Evolutionary conservation across 2,113 vertebrate genomes (phyloP).

Genomic region (Syngnathus typhle): DNA sequence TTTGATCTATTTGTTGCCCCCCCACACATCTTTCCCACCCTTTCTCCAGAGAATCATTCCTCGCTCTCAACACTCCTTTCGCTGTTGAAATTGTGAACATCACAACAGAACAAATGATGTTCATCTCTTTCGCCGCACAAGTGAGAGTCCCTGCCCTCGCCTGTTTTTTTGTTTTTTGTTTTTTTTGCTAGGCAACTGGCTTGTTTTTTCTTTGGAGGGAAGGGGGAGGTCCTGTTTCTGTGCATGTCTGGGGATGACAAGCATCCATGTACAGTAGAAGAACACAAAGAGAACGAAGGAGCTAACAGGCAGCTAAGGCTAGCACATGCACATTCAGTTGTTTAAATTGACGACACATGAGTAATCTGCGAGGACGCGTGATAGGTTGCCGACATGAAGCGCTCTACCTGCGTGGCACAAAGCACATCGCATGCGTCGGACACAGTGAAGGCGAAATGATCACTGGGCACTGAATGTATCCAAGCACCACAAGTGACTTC

Average conservation of each 20-base stretch:
- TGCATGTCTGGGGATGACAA: slow-evolving; percentile 32
- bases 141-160: slow-evolving; percentile 46
- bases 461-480: slow-evolving; percentile 64
- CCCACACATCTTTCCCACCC: slow-evolving; percentile 24
- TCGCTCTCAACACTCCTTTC: slow-evolving; percentile 49
- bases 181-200: slow-evolving; percentile 58
- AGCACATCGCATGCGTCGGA: slow-evolving; percentile 38
- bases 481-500: slow-evolving; percentile 70
- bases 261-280: slow-evolving; percentile 26
- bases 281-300: slow-evolving; percentile 29
- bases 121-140: slow-evolving; percentile 46
- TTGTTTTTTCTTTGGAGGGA: background rate
- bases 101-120: slow-evolving; percentile 47
- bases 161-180: slow-evolving; percentile 16
- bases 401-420: slow-evolving; percentile 39
- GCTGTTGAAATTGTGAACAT: slow-evolving; percentile 59
- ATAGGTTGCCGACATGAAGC: slow-evolving; percentile 44
- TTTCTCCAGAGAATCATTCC: slow-evolving; percentile 49
- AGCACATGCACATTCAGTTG: slow-evolving; percentile 24
- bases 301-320: slow-evolving; percentile 65
- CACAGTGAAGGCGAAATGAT: slow-evolving; percentile 27
- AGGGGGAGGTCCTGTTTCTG: slow-evolving; percentile 30
- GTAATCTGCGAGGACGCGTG: slow-evolving; percentile 32
- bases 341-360: slow-evolving; percentile 10
- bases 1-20: slow-evolving; percentile 28